Percentiles rank a stretch among this genome's conserved stretches.
phyloP scores from a whole-genome alignment of 2,888 invertebrate species.

The Scrobipalpa costella region DNA sequence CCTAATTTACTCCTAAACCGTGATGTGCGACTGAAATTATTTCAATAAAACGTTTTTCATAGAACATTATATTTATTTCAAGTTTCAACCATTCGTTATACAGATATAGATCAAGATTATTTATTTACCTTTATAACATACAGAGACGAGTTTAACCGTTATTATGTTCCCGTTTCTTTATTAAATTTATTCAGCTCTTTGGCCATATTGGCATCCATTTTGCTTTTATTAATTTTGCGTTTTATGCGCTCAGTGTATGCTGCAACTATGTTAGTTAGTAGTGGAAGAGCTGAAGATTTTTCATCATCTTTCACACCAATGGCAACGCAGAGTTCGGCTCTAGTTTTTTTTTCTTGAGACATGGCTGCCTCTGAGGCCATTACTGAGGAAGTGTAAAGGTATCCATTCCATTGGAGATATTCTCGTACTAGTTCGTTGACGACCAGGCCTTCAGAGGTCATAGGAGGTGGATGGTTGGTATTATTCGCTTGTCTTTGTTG shows the following conservation, averaged over 20 bases:
- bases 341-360: conserved; percentile 51
- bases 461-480: conserved; percentile 49
- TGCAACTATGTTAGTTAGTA: conserved; percentile 77
- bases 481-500: conserved; percentile 37
- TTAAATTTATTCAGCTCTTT: background rate
- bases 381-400: conserved; percentile 82
- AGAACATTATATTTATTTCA: too few relatives aligned
- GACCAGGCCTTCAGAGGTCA: conserved; percentile 65
- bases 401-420: conserved; percentile 87
- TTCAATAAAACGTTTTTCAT: too few relatives aligned
- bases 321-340: conserved; percentile 60
- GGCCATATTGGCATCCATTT: conserved; percentile 39
- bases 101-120: too few relatives aligned
- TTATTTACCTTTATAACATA: too few relatives aligned
- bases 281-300: conserved; percentile 72
- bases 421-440: conserved; percentile 85
- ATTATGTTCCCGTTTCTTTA: background rate
- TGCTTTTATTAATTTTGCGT: conserved; percentile 65
- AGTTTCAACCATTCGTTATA: too few relatives aligned
- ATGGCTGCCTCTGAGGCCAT: conserved; percentile 74
- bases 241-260: conserved; percentile 76
- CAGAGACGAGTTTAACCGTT: too few relatives aligned
- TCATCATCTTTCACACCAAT: conserved; percentile 79
- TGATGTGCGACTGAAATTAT: too few relatives aligned
- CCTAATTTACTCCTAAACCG: too few relatives aligned